phyloP scores from a whole-genome alignment of 2,113 vertebrate genomes.

The Crotalus viridis region DNA sequence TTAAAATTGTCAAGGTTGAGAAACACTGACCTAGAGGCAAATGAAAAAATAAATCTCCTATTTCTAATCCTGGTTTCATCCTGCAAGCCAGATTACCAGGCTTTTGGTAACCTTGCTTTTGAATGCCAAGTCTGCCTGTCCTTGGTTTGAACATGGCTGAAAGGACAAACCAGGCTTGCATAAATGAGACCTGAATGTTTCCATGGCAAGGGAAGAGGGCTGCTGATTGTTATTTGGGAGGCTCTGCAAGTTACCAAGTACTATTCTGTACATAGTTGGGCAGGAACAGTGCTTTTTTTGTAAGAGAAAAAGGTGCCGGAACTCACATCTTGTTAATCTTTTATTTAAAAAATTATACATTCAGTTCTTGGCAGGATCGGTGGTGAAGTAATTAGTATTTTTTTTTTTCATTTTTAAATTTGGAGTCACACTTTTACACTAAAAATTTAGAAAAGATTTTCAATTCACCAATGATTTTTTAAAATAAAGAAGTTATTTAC shows the following conservation, averaged over 20 bases:
- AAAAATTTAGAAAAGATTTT: too few relatives aligned
- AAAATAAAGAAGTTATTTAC: too few relatives aligned
- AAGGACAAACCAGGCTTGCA: neutral
- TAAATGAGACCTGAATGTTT: neutral
- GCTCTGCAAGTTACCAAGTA: neutral
- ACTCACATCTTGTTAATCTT: too few relatives aligned
- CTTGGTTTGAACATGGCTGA: neutral
- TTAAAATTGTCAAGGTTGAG: too few relatives aligned
- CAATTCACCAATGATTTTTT: too few relatives aligned
- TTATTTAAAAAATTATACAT: too few relatives aligned
- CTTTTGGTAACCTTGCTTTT: neutral
- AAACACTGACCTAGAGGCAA: neutral
- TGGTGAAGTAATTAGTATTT: too few relatives aligned
- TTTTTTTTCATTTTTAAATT: too few relatives aligned
- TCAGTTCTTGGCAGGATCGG: too few relatives aligned
- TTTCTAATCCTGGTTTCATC: neutral
- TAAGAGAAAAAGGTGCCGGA: too few relatives aligned
- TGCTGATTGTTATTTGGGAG: neutral
- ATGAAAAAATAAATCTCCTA: neutral
- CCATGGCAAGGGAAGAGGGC: neutral
- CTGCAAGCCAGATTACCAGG: neutral
- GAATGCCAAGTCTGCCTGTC: neutral
- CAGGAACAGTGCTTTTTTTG: neutral
- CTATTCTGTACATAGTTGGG: neutral
- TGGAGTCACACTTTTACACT: too few relatives aligned